Base-by-base conservation (phyloP, 2,888 invertebrate species). In the Melanostoma scalare region DNA sequence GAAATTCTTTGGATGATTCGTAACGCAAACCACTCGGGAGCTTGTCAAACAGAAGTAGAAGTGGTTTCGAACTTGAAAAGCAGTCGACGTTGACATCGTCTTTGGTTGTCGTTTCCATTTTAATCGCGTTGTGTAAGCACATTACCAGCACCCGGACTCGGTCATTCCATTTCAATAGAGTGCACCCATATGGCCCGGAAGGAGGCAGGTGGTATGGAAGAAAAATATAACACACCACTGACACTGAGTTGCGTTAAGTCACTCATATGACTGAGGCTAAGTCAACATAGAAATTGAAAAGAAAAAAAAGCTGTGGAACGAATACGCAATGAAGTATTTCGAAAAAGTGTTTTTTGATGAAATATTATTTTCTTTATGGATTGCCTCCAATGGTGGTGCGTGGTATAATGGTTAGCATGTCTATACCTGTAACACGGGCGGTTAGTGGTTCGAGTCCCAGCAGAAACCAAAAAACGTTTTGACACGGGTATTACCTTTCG, bases 21-120 rank as follows among this genome's bases (percentile, higher is more conserved):
- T 79, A 84, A 79, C 74, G 79, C 71, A 84, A 84, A 84, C 84
- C 74, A 84, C 84, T 79, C 71, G 40, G 74, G 55, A 84, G 79
- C 84, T 84, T 84, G 84, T 79, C 84, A 84, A 84, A 84, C 84
- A 84, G 76, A 77, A 79, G 79, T 84, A 40, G 79, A 84, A 84
- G 84, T 84, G 84, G 69, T 79, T 79, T 79, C 74, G 50, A 42
- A 79, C 69, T 84, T 63, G 74, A 75, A 50, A 68, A 63, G 63
- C 61, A 40, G 53, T 71, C 65, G 10, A 53, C 61, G 20, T 53
- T 60, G 31, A 31, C 40, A 35, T 10, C 3, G 48, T 67, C 40
- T 8, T 50, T 9, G 10, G n/a, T 6, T 6, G 48, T 52, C 60
- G 76, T 65, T 31, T 50, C n/a, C 69, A 48, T 73, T 78, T 73